Conservation (phyloP, 1,140 invertebrate species). For the Philotrypesis tridentata region DNA sequence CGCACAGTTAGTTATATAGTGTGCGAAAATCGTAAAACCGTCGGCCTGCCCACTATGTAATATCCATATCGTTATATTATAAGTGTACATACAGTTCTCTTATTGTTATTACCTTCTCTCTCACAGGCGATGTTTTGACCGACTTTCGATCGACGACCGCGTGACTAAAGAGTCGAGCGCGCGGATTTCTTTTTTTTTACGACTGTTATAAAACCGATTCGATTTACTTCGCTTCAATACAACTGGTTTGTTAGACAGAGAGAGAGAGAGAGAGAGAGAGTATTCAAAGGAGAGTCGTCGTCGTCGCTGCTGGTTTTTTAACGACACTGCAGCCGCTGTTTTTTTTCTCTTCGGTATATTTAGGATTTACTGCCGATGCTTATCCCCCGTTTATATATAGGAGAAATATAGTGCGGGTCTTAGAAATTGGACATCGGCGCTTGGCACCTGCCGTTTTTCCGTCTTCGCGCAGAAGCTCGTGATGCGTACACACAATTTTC, state of each 20-base stretch:
- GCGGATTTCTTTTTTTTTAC: not conserved
- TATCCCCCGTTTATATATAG: too few species aligned
- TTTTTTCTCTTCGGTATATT: too few species aligned
- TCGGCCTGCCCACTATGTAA: not conserved
- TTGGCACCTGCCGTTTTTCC: not conserved
- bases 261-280: too few species aligned
- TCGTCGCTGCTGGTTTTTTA: not conserved
- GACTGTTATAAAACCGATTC: not conserved
- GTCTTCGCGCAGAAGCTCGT: not conserved
- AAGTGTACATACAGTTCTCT: not conserved
- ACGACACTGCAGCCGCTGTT: not conserved
- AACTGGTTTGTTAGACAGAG: not conserved
- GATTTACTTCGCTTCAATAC: not conserved
- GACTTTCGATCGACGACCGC: constrained; percentile 1
- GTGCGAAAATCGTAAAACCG: constrained; percentile 36
- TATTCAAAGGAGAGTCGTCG: not conserved
- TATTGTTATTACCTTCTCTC: not conserved
- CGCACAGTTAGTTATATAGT: too few species aligned
- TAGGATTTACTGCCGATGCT: not conserved
- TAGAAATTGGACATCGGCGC: not conserved
- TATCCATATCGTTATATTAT: constrained; percentile 15
- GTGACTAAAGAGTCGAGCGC: not conserved
- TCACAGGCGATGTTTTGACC: constrained; percentile 27
- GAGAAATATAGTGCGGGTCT: not conserved
- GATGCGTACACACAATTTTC: not conserved